Evolutionary conservation across 2,113 vertebrate genomes (phyloP).

Genomic region (Urocolius indicus): DNA sequence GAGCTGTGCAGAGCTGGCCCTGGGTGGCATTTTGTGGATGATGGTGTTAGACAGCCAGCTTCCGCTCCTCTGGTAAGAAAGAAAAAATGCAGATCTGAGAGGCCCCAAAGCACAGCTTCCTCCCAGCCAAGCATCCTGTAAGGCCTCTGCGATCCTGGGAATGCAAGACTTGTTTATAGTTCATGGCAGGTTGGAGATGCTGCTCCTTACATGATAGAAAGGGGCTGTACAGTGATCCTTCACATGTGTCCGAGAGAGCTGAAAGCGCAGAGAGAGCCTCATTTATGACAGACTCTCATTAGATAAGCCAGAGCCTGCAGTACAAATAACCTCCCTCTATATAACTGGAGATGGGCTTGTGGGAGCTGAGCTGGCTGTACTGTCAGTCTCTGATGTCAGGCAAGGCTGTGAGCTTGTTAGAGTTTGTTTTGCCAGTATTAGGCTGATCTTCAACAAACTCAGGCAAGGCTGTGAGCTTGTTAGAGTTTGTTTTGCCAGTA

Average conservation of each 20-base stretch:
- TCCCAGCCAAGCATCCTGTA: not conserved
- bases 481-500: not conserved
- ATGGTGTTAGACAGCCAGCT: not conserved
- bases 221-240: not conserved
- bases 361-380: too few relatives aligned
- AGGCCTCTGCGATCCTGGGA: not conserved
- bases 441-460: not conserved
- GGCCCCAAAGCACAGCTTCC: not conserved
- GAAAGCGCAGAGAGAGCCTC: not conserved
- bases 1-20: not conserved
- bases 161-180: not conserved
- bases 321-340: accelerated
- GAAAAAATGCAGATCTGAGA: not conserved
- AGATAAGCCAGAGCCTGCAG: not conserved
- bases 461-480: not conserved
- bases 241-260: not conserved
- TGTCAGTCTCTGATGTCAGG: not conserved
- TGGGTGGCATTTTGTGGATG: not conserved
- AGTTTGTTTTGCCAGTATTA: not conserved
- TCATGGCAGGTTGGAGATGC: not conserved
- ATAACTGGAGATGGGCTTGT: accelerated
- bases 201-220: not conserved
- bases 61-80: not conserved
- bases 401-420: not conserved
- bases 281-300: accelerated